Percentiles rank a stretch among this genome's conserved stretches.
These are phyloP conservation scores for Trachurus trachurus DNA, from an alignment of 2,797 vertebrate species.

Conservation along the genomic window DNA sequence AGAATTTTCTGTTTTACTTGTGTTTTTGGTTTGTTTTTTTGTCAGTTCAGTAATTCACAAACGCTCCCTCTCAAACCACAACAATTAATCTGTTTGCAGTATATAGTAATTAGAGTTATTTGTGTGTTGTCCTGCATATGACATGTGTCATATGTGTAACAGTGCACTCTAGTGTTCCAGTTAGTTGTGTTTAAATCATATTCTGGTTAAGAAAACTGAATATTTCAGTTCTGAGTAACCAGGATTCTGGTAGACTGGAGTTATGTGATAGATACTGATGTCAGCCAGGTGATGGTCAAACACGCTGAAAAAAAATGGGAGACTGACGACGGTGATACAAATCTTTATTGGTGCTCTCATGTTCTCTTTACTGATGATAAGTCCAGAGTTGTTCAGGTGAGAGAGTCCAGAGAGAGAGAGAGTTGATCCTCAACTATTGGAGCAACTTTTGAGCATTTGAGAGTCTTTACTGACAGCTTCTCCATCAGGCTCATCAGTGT, in stretches of 20 bases:
- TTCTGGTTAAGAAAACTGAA: no score
- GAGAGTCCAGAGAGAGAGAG: background rate
- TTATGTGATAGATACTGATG: no score
- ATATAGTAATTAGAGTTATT: background rate
- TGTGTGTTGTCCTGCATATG: no score
- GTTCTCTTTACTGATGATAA: background rate
- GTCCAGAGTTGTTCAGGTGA: background rate
- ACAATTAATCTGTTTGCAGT: background rate
- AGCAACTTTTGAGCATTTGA: background rate
- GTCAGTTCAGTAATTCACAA: background rate
- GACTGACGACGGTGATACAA: background rate
- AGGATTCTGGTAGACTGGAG: no score
- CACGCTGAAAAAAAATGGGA: background rate
- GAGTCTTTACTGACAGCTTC: background rate
- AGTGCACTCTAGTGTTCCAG: background rate
- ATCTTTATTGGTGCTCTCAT: background rate
- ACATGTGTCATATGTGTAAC: no score
- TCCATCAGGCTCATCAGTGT: background rate
- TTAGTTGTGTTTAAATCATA: background rate
- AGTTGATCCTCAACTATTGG: background rate
- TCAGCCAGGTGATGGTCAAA: background rate
- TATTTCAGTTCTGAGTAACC: no score
- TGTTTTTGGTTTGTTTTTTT: background rate
- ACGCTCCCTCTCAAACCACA: background rate
- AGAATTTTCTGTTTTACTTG: background rate